Evolutionary conservation across 2,797 vertebrate species (phyloP), one percentile per base, ranked within the genome.

Genomic region (Acrocephalus scirpaceus): DNA sequence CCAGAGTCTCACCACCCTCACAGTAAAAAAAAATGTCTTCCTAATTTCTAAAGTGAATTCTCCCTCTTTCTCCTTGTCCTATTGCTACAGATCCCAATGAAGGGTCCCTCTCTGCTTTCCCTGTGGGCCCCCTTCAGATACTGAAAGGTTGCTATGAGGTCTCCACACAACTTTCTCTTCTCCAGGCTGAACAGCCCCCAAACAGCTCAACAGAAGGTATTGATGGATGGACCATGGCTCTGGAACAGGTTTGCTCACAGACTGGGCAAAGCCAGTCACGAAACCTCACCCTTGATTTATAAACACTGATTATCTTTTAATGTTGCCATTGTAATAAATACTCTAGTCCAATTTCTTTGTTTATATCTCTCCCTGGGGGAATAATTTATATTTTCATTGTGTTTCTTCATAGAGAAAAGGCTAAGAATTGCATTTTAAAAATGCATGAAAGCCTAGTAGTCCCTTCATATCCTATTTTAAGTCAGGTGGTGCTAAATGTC

Each of bases 351-450:
- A n/a, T 69, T 84, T 86, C n/a, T 95, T 93, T 86, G 40, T 82
- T 92, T 90, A 76, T 70, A 32, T 32, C 10, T 81, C 51, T 90
- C 76, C 51, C 40, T 42, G 7, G 27, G 18, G 36, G 25, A 30
- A 84, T 56, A 94, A 94, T 92, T 93, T 90, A 64, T 93, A 94
- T 84, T 86, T 94, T 75, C 26, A 73, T 89, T 87, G 84, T 95
- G 57, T 86, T 93, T 93, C 65, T 88, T 73, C 36, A 18, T 45
- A 80, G 74, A 65, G 18, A 70, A 93, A 87, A 82, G 29, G 29
- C 40, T 76, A 78, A 30, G 40, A 86, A 86, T 22, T 51, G 16
- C 50, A 62, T 84, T 69, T 86, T n/a, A 42, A 81, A 90, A 84
- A 69, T 34, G 7, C 13, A 30, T 48, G 16, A 93, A 72, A 57